phyloP scores from a whole-genome alignment of 2,888 invertebrate species.

The Standfussiana lucernea region DNA sequence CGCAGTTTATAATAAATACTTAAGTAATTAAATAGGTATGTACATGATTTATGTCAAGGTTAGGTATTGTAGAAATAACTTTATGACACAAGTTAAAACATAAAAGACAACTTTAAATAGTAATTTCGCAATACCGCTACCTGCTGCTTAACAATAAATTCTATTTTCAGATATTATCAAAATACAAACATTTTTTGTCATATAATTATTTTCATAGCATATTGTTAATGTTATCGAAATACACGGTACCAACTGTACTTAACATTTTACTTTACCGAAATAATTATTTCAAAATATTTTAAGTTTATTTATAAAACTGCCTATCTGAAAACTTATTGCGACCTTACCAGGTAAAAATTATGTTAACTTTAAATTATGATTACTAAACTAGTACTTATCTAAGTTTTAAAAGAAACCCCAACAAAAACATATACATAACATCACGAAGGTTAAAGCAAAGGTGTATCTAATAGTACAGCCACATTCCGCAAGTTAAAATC shows the following conservation, averaged over 20 bases:
- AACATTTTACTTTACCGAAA: not conserved
- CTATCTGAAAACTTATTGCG: not conserved
- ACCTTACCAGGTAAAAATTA: not conserved
- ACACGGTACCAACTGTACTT: not conserved
- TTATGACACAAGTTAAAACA: not conserved
- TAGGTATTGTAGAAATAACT: not conserved
- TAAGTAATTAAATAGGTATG: not conserved
- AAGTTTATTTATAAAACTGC: not conserved
- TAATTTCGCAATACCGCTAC: not conserved
- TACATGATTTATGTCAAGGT: not conserved
- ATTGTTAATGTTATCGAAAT: constrained; percentile 3
- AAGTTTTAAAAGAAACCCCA: not conserved
- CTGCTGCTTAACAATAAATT: not conserved
- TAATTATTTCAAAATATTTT: not conserved
- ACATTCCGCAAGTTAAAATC: not conserved
- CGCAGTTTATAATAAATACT: not conserved
- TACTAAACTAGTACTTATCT: not conserved
- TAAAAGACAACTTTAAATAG: not conserved
- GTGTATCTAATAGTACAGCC: not conserved
- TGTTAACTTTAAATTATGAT: not conserved
- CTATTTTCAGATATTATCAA: constrained; percentile 13
- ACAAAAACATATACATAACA: too few relatives aligned
- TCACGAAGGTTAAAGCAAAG: too few relatives aligned
- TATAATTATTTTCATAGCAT: not conserved
- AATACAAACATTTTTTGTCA: constrained; percentile 6